Conservation (phyloP, 1,140 invertebrate species). For the Melipona quadrifasciata region DNA sequence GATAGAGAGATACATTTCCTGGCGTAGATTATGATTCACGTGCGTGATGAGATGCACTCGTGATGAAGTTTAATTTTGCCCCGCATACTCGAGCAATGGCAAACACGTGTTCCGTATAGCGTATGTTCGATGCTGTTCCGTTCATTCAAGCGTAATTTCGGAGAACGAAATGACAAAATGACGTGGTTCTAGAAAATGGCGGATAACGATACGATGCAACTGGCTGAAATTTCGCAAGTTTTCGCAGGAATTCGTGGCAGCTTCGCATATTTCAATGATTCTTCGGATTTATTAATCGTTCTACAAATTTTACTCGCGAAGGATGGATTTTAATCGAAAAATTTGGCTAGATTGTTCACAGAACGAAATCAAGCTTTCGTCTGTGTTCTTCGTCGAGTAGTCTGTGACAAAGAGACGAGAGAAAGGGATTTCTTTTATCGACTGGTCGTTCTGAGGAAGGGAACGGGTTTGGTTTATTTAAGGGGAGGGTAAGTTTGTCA, state of each 20-base stretch:
- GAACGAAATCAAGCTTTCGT: no score
- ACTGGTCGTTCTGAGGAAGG: neutral
- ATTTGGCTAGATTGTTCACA: no score
- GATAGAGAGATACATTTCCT: neutral
- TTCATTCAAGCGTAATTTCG: neutral
- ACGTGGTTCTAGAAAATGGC: no score
- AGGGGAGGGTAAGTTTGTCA: neutral
- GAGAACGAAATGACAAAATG: no score
- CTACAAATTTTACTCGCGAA: no score
- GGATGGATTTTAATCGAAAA: no score
- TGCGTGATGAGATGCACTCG: neutral
- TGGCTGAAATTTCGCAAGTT: no score
- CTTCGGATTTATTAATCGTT: no score
- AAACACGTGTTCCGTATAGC: neutral
- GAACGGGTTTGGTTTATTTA: neutral
- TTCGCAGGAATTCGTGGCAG: no score
- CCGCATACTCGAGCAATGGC: neutral
- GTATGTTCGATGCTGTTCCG: neutral
- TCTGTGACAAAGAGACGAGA: neutral
- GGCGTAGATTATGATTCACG: neutral
- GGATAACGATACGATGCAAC: no score
- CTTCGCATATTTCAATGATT: no score
- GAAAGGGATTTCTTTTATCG: neutral
- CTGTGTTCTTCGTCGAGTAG: no score
- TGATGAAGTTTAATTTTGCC: constrained; percentile 2